phyloP scores from a whole-genome alignment of 23 tunicate species.

The Aplidium turbinatum region DNA sequence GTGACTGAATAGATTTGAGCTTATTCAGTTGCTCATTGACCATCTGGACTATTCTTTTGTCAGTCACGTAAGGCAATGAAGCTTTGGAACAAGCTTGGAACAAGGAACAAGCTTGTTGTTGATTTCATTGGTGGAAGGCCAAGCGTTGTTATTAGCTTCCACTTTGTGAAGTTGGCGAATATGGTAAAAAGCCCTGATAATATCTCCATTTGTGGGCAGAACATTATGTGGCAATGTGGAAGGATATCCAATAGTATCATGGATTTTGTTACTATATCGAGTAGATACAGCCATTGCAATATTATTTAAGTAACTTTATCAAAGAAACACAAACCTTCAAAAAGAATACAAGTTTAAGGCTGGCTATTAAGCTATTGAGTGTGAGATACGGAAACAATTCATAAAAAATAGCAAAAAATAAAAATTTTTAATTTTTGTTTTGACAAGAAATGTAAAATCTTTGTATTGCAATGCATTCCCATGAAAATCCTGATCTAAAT shows the following conservation, averaged over 20 bases:
- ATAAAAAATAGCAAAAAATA: too few relatives aligned
- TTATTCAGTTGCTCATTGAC: slow-evolving; percentile 3
- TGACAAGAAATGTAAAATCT: not conserved
- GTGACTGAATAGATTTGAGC: slow-evolving; percentile 3
- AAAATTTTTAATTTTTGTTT: too few relatives aligned
- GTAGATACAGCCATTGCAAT: not conserved
- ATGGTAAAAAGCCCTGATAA: slow-evolving; percentile 2
- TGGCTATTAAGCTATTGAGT: too few relatives aligned
- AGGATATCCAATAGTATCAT: not conserved
- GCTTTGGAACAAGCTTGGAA: not conserved
- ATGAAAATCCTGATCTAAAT: slow-evolving; percentile 3
- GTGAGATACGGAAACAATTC: too few relatives aligned
- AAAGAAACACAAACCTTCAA: too few relatives aligned
- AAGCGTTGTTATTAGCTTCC: not conserved
- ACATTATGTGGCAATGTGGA: not conserved
- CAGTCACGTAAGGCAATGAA: slow-evolving; percentile 14
- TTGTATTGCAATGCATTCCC: not conserved
- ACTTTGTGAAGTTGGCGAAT: slow-evolving; percentile 12
- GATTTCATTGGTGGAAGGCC: slow-evolving; percentile 1
- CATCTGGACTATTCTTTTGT: slow-evolving; percentile 19
- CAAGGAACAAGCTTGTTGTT: slow-evolving; percentile 1
- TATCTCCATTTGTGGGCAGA: slow-evolving; percentile 14
- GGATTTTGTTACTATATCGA: not conserved
- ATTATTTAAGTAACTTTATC: too few relatives aligned
- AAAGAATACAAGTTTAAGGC: too few relatives aligned